Conservation (phyloP, 2,797 vertebrate species). For the Enteromius viviparus region DNA sequence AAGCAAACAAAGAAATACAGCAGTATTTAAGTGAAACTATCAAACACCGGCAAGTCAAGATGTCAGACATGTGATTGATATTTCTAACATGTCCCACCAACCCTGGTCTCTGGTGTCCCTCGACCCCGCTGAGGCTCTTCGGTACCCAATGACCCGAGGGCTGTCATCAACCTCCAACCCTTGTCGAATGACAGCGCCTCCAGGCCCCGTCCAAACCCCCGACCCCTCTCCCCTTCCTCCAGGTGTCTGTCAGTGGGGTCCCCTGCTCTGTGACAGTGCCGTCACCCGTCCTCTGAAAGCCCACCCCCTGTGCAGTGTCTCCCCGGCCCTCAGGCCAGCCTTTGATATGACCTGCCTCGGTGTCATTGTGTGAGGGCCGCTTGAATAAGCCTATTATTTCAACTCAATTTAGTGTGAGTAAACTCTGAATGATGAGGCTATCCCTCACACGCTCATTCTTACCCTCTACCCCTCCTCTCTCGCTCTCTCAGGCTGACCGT, state of each 20-base stretch:
- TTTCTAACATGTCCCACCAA: slow-evolving; percentile 77
- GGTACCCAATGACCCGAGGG: slow-evolving; percentile 68
- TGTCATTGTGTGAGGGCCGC: slow-evolving; percentile 77
- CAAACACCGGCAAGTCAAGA: slow-evolving; percentile 66
- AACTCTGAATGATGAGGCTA: slow-evolving; percentile 81
- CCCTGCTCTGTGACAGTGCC: slow-evolving; percentile 72
- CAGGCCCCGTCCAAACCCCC: slow-evolving; percentile 71
- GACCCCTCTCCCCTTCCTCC: slow-evolving; percentile 73
- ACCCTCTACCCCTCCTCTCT: slow-evolving; percentile 33
- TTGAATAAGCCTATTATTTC: slow-evolving; percentile 83
- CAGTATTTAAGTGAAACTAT: slow-evolving; percentile 2
- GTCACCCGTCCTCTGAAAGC: slow-evolving; percentile 71
- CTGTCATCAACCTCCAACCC: slow-evolving; percentile 73
- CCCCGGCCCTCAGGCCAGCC: slow-evolving; percentile 70
- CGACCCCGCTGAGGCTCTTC: slow-evolving; percentile 68
- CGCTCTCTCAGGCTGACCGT: slow-evolving; percentile 67
- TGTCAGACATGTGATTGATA: slow-evolving; percentile 75
- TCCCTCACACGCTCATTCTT: slow-evolving; percentile 67
- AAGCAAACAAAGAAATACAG: slow-evolving; percentile 30
- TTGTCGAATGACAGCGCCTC: slow-evolving; percentile 79
- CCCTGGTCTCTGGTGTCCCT: slow-evolving; percentile 62
- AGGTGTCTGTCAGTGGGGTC: slow-evolving; percentile 82
- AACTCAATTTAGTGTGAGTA: slow-evolving; percentile 85
- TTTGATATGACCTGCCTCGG: slow-evolving; percentile 79
- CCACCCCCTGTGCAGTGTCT: slow-evolving; percentile 63